These are phyloP conservation scores for Sebastes steindachneri DNA, from an alignment of 2,797 vertebrate genomes.

Conservation along the genomic window DNA sequence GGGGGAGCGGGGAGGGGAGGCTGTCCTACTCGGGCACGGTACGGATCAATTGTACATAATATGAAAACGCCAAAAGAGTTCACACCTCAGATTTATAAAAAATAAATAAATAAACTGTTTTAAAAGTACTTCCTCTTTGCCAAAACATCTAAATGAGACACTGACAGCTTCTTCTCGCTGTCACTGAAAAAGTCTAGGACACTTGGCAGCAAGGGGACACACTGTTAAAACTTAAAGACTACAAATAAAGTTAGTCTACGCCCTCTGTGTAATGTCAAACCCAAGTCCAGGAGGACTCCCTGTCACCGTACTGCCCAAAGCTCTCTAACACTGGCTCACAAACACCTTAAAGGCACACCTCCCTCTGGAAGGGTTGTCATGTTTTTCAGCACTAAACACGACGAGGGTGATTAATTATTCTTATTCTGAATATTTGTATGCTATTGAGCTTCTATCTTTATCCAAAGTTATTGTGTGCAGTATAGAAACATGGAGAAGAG, in stretches of 20 bases:
- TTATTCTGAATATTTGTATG: conserved; percentile 24
- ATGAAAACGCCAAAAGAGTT: neutral
- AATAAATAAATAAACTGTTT: neutral
- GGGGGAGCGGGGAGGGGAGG: too few relatives aligned
- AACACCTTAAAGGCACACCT: conserved; percentile 20
- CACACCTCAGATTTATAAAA: neutral
- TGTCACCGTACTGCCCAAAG: conserved; percentile 26
- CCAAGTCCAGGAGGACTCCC: conserved; percentile 13
- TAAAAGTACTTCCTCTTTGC: neutral
- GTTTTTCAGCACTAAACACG: conserved; percentile 18
- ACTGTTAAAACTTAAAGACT: conserved; percentile 13
- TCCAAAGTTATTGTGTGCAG: neutral
- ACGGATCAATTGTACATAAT: too few relatives aligned
- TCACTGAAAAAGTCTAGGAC: neutral
- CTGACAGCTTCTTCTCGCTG: neutral
- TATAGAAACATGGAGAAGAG: neutral
- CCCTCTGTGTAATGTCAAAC: conserved; percentile 16
- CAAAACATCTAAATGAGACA: conserved; percentile 23
- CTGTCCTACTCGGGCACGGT: too few relatives aligned
- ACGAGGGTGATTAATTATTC: conserved; percentile 7
- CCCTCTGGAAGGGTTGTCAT: conserved; percentile 5
- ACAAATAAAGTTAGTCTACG: conserved; percentile 32
- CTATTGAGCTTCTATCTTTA: conserved; percentile 27
- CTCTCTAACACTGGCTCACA: neutral
- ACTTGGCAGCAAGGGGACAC: conserved; percentile 4